Evolutionary conservation across 2,113 vertebrate species (phyloP).

Genomic region (Glaucomys volans): DNA sequence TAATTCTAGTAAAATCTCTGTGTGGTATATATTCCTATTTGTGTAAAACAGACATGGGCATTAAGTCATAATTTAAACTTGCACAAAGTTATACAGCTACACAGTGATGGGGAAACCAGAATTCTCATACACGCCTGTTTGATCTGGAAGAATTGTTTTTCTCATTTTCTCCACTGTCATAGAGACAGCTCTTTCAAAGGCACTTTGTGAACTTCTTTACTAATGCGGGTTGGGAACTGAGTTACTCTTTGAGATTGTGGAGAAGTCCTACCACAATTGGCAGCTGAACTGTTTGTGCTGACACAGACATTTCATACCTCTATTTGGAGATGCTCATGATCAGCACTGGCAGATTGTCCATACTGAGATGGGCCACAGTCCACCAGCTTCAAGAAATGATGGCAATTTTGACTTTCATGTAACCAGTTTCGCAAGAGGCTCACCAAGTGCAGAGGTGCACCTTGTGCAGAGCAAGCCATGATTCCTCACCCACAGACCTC

Average conservation of each 20-base stretch:
- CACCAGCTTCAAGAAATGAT: not conserved
- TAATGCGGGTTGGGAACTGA: not conserved
- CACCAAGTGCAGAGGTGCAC: not conserved
- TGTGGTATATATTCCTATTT: not conserved
- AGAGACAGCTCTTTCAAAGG: not conserved
- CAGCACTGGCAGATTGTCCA: not conserved
- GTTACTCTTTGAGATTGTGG: not conserved
- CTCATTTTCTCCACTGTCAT: not conserved
- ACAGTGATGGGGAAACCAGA: not conserved
- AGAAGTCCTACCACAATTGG: not conserved
- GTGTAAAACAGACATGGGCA: not conserved
- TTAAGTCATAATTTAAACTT: not conserved
- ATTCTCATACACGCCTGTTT: not conserved
- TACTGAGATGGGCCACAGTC: not conserved
- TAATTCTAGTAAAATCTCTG: not conserved
- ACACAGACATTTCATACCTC: not conserved
- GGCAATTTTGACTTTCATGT: not conserved
- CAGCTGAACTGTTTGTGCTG: not conserved
- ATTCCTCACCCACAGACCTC: not conserved
- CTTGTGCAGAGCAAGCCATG: not conserved
- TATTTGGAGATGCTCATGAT: not conserved
- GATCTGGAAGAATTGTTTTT: not conserved
- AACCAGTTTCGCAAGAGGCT: not conserved
- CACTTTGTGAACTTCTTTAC: not conserved
- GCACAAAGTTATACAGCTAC: not conserved